Evolutionary conservation across 2,797 vertebrate genomes (phyloP), one percentile per base, ranked within the genome.

Genomic region (Gobio occitaniae): DNA sequence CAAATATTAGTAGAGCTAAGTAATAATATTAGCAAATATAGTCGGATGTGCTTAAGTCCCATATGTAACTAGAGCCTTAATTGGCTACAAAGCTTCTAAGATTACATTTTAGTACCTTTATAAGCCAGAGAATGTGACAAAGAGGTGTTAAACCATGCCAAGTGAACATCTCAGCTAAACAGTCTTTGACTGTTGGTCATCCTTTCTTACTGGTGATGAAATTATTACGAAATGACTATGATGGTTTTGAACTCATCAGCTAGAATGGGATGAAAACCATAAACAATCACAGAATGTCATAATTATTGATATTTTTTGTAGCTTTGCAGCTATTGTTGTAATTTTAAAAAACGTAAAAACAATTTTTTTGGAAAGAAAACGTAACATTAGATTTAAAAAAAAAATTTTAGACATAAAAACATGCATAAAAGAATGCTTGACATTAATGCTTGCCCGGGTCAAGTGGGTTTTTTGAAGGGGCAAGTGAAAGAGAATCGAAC

Each of bases 1-100:
- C 89, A 92, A 92, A 93, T 92, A 88, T 91, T 90, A 90, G 85
- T 80, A 86, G 59, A 80, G 50, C 61, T 77, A 59, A 89, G 77
- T 80, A 85, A 89, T 88, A 88, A 88, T 89, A 88, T 85, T 72
- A 85, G 81, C 86, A 89, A 88, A 91, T 90, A 88, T 79, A 71
- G 79, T 65, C 6, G 68, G 66, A 87, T 83, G 84, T 77, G 72
- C 79, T 75, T 82, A 86, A 74, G 72, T 89, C 87, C 80, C 65
- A 70, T 84, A 47, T 74, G 85, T 84, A 76, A 83, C 84, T 84
- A 87, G 3, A 87, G 81, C 75, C 87, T 41, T 86, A 88, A 82
- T 88, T 87, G 86, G 68, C 78, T 81, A 70, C 84, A 87, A 86
- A 89, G 83, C 59, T 78, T 48, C 89, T 76, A 85, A 83, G 86